Evolutionary conservation across 2,888 invertebrate species (phyloP).

Genomic region (Nezara viridula): DNA sequence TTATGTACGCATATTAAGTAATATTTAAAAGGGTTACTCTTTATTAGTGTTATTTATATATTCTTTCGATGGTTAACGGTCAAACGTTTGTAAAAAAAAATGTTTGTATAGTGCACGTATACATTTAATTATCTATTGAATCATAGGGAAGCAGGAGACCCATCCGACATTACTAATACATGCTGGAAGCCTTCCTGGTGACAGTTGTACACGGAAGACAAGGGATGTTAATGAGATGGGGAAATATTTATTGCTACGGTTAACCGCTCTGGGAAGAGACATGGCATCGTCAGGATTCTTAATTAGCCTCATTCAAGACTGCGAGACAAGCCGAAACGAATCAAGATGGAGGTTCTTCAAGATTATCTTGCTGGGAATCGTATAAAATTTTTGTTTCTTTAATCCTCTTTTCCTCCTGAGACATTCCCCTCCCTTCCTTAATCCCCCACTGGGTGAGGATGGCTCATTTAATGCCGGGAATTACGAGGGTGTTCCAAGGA

Average conservation of each 20-base stretch:
- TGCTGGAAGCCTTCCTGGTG: background rate
- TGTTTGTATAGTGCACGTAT: background rate
- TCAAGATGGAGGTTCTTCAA: constrained; percentile 1
- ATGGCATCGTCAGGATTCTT: background rate
- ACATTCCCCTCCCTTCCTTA: background rate
- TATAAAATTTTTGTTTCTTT: constrained; percentile 29
- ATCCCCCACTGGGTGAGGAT: background rate
- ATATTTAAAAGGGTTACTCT: too few relatives aligned
- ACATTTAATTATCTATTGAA: background rate
- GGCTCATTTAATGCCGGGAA: constrained; percentile 17
- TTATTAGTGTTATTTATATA: background rate
- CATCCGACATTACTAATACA: background rate
- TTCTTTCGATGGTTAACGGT: background rate
- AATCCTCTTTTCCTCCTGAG: background rate
- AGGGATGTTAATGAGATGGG: background rate
- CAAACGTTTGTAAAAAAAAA: background rate
- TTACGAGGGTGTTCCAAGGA: background rate
- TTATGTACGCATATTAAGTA: too few relatives aligned
- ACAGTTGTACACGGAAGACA: background rate
- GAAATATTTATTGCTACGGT: background rate
- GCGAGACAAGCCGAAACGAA: background rate
- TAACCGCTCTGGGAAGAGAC: background rate
- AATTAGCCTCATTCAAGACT: background rate
- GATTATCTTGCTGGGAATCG: background rate
- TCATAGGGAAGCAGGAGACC: background rate